Evolutionary conservation across 1,140 invertebrate genomes (phyloP), one percentile per base, ranked within the genome.

Genomic region (Drusus annulatus): DNA sequence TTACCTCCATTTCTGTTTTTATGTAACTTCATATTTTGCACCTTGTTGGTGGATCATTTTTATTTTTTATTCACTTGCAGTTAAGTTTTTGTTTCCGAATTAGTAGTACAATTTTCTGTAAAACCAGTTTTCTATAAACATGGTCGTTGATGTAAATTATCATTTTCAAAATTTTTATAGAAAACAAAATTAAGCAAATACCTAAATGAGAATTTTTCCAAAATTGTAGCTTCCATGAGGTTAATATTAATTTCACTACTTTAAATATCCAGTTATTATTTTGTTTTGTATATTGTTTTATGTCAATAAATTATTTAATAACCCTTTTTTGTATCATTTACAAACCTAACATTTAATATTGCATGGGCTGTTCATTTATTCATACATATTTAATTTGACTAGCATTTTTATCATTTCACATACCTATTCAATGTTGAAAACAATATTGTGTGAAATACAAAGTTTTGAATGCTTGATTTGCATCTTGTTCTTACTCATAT

Each of bases 321-420:
- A 45, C 56, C 25, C 52, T 60, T 58, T 75, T 75, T 75, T 75
- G 73, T 75, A 75, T 75, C 56, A 58, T 75, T 75, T 75, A 58
- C 28, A 52, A 73, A 45, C 73, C 73, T 75, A 58, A 58, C 73
- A 75, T 71, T 52, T 15, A 23, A 54, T 17, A 19, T 60, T 58
- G 73, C 73, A 75, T 75, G 73, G 73, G 56, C 36, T 75, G 25
- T 75, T 60, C 10, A 36, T 68, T 68, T 45, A 45, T 31, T 36
- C 50, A 36, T 45, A n/a, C 25, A 36, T n/a, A 3, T 17, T 17
- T 58, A 17, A 58, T 19, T 17, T 58, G 54, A 8, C 25, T 63
- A 7, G 19, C 60, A 25, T 65, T 28, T 16, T 65, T 28, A 56
- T n/a, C n/a, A 65, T 65, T 28, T 65, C 15, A 28, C 21, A 65